These are phyloP conservation scores for Centropus bengalensis DNA, from an alignment of 2,113 vertebrate genomes.

Conservation along the genomic window DNA sequence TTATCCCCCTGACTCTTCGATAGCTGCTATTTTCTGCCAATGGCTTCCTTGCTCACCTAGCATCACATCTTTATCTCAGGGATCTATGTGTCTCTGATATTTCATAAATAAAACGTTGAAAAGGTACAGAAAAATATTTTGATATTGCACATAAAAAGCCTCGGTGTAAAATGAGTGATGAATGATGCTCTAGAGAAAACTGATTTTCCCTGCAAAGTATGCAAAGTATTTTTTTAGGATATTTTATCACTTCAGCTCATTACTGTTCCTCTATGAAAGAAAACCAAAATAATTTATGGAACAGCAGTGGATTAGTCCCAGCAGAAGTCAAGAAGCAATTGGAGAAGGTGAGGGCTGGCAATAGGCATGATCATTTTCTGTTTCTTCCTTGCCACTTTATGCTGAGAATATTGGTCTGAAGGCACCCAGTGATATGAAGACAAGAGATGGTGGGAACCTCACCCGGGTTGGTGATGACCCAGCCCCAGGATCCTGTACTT, in stretches of 20 bases:
- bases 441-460: neutral
- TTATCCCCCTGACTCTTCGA: neutral
- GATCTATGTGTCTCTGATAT: neutral
- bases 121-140: neutral
- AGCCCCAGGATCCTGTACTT: neutral
- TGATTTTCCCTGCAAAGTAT: neutral
- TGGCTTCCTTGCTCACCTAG: neutral
- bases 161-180: neutral
- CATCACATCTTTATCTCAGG: neutral
- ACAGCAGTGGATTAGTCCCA: neutral
- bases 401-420: neutral
- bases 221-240: neutral
- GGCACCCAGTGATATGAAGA: neutral
- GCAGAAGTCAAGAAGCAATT: rapidly evolving
- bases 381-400: neutral
- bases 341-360: rapidly evolving
- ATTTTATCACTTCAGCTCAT: neutral
- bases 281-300: neutral
- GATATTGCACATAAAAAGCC: neutral
- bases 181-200: neutral
- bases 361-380: neutral
- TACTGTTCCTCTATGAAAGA: neutral
- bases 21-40: neutral
- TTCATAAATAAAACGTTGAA: neutral
- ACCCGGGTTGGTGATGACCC: neutral